Percentiles rank a stretch among this genome's conserved stretches.
Conservation (phyloP, 1,140 invertebrate species). For the Bactericera cockerelli region DNA sequence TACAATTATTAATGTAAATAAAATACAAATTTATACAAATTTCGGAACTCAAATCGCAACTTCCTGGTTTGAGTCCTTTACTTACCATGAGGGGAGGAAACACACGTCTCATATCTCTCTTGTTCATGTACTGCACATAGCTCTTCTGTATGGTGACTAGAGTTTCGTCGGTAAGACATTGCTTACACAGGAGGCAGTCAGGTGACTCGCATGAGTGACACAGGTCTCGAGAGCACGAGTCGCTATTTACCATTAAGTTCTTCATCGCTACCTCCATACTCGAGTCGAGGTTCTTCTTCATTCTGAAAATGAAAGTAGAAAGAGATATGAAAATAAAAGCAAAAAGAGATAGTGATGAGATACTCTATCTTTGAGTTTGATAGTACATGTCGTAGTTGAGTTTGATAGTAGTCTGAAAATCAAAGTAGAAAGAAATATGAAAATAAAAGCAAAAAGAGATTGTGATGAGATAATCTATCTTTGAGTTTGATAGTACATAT, state of each 20-base stretch:
- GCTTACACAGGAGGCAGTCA: conserved; percentile 61
- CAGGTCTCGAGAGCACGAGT: conserved; percentile 43
- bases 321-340: conserved; percentile 16
- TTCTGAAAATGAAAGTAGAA: conserved; percentile 26
- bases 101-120: conserved; percentile 59
- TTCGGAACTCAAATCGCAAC: too few species aligned
- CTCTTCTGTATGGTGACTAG: conserved; percentile 43
- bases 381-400: background rate
- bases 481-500: too few species aligned
- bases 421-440: conserved; percentile 17
- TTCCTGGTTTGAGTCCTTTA: too few species aligned
- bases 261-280: conserved; percentile 59
- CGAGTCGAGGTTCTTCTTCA: conserved; percentile 31
- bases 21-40: too few species aligned
- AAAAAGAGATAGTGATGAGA: background rate
- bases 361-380: background rate
- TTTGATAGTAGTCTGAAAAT: conserved; percentile 27
- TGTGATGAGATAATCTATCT: too few species aligned
- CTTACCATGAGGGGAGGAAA: conserved; percentile 61
- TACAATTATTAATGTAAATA: too few species aligned
- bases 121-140: conserved; percentile 62
- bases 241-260: conserved; percentile 60
- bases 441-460: too few species aligned
- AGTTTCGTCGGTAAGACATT: conserved; percentile 50
- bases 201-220: conserved; percentile 43